Evolutionary conservation across 2,888 invertebrate species (phyloP).

Genomic region (Oscheius myriophilus): DNA sequence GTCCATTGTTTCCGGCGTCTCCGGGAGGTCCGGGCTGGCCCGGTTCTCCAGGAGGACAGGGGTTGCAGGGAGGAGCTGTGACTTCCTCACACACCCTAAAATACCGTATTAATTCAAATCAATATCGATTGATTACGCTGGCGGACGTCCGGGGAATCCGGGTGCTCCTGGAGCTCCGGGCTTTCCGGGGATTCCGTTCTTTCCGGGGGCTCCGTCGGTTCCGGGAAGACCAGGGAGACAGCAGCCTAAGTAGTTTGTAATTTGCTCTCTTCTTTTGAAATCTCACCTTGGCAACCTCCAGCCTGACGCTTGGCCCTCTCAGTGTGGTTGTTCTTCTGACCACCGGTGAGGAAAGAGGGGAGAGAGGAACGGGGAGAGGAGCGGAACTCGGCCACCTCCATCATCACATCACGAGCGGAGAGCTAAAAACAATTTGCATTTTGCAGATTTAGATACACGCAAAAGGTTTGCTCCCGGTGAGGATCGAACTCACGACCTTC

Average conservation of each 20-base stretch:
- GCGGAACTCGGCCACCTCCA: slow-evolving; percentile 68
- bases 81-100: slow-evolving; percentile 66
- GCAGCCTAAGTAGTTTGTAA: slow-evolving; percentile 50
- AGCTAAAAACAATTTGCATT: slow-evolving; percentile 49
- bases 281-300: slow-evolving; percentile 33
- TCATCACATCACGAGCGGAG: slow-evolving; percentile 70
- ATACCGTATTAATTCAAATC: not conserved
- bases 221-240: slow-evolving; percentile 68
- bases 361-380: slow-evolving; percentile 46
- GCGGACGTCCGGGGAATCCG: slow-evolving; percentile 69
- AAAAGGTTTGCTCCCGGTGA: slow-evolving; percentile 76
- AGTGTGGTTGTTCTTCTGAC: slow-evolving; percentile 51
- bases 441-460: not conserved
- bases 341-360: slow-evolving; percentile 46
- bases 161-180: slow-evolving; percentile 69
- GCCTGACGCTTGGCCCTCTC: slow-evolving; percentile 52
- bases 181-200: slow-evolving; percentile 67
- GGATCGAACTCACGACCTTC: slow-evolving; percentile 95
- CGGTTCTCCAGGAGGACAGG: slow-evolving; percentile 69
- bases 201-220: slow-evolving; percentile 65
- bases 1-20: slow-evolving; percentile 55
- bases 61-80: slow-evolving; percentile 69
- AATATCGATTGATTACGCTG: slow-evolving; percentile 47
- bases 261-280: not conserved
- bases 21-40: slow-evolving; percentile 64